Evolutionary conservation across 2,113 vertebrate species (phyloP), one percentile per base, ranked within the genome.

Genomic region (Seriola aureovittata): DNA sequence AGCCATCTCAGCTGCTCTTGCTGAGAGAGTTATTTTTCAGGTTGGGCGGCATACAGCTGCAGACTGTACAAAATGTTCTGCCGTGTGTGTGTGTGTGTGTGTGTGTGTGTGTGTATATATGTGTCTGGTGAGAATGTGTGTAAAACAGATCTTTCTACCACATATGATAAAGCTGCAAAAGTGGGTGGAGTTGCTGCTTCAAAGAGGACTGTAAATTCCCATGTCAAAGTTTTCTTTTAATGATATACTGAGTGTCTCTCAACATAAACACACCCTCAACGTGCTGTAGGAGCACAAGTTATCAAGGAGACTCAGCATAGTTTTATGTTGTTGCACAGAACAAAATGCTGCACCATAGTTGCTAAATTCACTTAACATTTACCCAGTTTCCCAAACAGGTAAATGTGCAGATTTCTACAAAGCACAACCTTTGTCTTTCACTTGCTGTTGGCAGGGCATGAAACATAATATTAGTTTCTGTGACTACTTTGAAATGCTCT

Each of bases 1-100:
- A 75, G 70, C 54, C 58, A 13, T 40, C 12, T 55, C 76, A 71
- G 57, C 75, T 70, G 81, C 55, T 64, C 13, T 42, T 3, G 50
- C 42, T 4, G 19, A 46, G 23, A 67, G 59, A 84, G 84, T 71
- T 69, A 48, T 60, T 81, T 50, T 58, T 34, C 59, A 80, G 78
- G 78, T 85, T 60, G 70, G 80, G 84, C 46, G 2, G 75, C 68
- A 8, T 8, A 3, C 71, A 42, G 70, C 67, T 77, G 62, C 78
- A n/a, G 4, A 19, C 32, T 50, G 90, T 48, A 89, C 87, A 87
- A 57, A 80, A 67, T 89, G 85, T 89, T 83, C 86, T 44, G 1
- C 52, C 25, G 8, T 14, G 16, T 66, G 17, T 32, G 29, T 73
- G 14, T 70, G 8, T 38, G 6, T 38, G 38, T 38, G 38, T 38